phyloP scores from a whole-genome alignment of 2,797 vertebrate genomes.

The Characodon lateralis region DNA sequence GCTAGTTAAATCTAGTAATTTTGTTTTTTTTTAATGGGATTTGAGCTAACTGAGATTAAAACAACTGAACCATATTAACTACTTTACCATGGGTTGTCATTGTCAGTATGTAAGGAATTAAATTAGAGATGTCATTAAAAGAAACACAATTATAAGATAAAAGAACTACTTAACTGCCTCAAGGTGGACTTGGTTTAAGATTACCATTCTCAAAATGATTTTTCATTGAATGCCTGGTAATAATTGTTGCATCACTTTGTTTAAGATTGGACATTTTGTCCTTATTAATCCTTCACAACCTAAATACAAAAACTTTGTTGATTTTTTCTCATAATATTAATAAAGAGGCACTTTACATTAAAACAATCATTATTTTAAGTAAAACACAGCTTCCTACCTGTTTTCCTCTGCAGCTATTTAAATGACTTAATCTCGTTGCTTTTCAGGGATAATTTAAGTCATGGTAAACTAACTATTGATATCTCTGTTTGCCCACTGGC shows the following conservation, averaged over 20 bases:
- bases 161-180: conserved; percentile 36
- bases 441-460: conserved; percentile 62
- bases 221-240: neutral
- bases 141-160: conserved; percentile 41
- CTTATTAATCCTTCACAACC: conserved; percentile 55
- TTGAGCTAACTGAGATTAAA: conserved; percentile 14
- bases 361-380: conserved; percentile 1
- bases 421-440: conserved; percentile 38
- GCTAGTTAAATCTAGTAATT: conserved; percentile 5
- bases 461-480: conserved; percentile 55
- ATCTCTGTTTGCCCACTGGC: conserved; percentile 59
- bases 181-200: conserved; percentile 62
- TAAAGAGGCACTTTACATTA: neutral
- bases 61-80: conserved; percentile 31
- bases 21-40: conserved; percentile 1
- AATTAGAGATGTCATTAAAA: conserved; percentile 46
- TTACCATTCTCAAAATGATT: conserved; percentile 38
- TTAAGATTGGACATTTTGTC: conserved; percentile 50
- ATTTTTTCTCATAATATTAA: neutral
- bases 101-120: conserved; percentile 43
- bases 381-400: conserved; percentile 47
- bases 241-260: conserved; percentile 48
- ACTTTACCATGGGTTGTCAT: conserved; percentile 41
- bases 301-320: neutral
- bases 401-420: conserved; percentile 28